A percentile compares a stretch with the other conserved stretches of the same genome.
These are phyloP conservation scores for Machimus rusticus DNA, from an alignment of 2,888 invertebrate species.

Conservation along the genomic window DNA sequence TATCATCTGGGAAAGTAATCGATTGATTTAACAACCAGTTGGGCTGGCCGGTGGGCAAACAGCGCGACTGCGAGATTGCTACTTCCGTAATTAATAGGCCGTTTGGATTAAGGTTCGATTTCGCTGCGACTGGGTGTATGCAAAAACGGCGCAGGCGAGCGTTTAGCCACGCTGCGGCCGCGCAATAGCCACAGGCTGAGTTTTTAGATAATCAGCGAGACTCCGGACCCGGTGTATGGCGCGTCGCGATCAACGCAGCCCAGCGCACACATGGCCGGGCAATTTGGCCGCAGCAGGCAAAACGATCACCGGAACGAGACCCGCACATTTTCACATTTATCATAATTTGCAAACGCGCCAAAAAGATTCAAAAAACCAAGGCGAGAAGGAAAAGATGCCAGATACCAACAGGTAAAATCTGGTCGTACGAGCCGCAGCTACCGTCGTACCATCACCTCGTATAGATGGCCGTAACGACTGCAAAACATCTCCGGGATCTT, in stretches of 20 bases:
- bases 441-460: not conserved
- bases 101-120: constrained; percentile 29
- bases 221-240: not conserved
- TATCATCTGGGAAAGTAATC: constrained; percentile 35
- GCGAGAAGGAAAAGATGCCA: not conserved
- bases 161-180: not conserved
- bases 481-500: not conserved
- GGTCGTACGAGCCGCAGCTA: constrained; percentile 1
- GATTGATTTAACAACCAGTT: constrained; percentile 33
- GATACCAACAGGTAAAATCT: constrained; percentile 12
- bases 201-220: constrained; percentile 1
- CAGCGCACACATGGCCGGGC: not conserved
- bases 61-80: not conserved
- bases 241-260: not conserved
- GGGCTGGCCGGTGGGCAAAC: constrained; percentile 19
- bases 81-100: constrained; percentile 34
- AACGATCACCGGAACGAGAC: not conserved
- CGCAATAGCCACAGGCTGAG: not conserved
- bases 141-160: not conserved
- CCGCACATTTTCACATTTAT: constrained; percentile 25
- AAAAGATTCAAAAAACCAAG: not conserved
- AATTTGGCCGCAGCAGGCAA: not conserved
- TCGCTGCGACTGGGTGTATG: not conserved
- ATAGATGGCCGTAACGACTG: not conserved
- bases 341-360: constrained; percentile 13